Base-by-base conservation (phyloP, 2,888 invertebrate genomes). In the Chrysopilus asiliformis region DNA sequence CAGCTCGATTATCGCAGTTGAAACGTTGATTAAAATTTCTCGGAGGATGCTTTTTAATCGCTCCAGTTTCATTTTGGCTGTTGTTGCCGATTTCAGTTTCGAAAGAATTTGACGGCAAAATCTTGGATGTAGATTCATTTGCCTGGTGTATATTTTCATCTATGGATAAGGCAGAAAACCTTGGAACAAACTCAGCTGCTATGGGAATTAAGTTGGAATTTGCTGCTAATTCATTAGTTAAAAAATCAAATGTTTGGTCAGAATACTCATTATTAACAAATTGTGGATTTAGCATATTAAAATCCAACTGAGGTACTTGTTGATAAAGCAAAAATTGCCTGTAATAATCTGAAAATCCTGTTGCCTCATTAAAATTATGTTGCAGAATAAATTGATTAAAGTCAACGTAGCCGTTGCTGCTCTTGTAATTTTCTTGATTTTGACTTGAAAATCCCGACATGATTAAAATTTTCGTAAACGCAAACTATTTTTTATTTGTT, bases 311-410 rank as follows among this genome's bases (percentile, higher is more conserved):
- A 38, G 26, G 3, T 39, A 34, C 8, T 34, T 24, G 6, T 36
- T 42, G 12, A 22, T 27, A 3, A 31, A 27, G 41, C 42, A 4
- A 13, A 8, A 12, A 12, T 4, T 30, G 30, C 19, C 17, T 6
- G 31, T 12, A n/a, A 31, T 22, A 18, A 10, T 4, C 2, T 31
- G 13, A 19, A n/a, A n/a, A n/a, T 17, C 10, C 19, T 6, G 12
- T 15, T 29, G 29, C 4, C 5, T 7, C 4, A 32, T 22, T 22
- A n/a, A 57, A 43, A 45, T 62, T 60, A 45, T 60, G 61, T 46
- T 60, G 61, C 47, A 56, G 49, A 22, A 61, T 55, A 41, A 61
- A 61, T 42, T 61, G 60, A 48, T 59, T 60, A 36, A 61, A 61
- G 39, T 58, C 53, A n/a, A 61, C 57, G 44, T 61, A 61, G 43